Base-by-base conservation (phyloP, 2,888 invertebrate genomes). In the Mythimna ferrago region DNA sequence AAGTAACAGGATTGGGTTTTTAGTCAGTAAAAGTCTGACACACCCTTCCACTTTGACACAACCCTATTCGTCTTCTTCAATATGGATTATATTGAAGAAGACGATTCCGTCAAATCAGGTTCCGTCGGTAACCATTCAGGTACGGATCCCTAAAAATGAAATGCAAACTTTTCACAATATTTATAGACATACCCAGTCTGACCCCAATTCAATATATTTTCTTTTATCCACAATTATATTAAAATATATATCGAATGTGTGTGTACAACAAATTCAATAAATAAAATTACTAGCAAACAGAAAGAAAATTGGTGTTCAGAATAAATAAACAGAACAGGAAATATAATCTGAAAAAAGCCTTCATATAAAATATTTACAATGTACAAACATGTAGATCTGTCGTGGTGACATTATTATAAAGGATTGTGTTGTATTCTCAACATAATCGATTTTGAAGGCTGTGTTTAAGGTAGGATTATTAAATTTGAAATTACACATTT, bases 181-280 rank as follows among this genome's bases (percentile, higher is more conserved):
- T 32, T 32, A 74, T 64, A 56, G 11, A 14, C 16, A 41, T n/a
- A 16, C 10, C 10, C 11, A n/a, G 44, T 38, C n/a, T 14, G 65
- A 35, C 16, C 48, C 54, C 61, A 65, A 48, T 26, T 11, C 11
- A 51, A 75, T 62, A 77, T 44, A 38, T 57, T 54, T 68, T 56
- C 11, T 62, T 2, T 6, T 10, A 51, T 41, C 62, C 7, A 32
- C 0, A 63, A 21, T 32, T 26, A 54, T 35, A 56, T 79, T 19
- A n/a, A 41, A 71, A 64, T 61, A 41, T 32, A 63, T 11, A 14
- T 16, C 14, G 19, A n/a, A 41, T 2, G 35, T 16, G 19, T 16
- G 6, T 19, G 9, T 19, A 38, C 14, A 10, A 35, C 21, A 7
- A 71, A 35, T 53, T 78, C 4, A 5, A 26, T 57, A 44, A 58